Conservation (phyloP, 1,140 invertebrate genomes). For the Campoletis sonorensis region DNA sequence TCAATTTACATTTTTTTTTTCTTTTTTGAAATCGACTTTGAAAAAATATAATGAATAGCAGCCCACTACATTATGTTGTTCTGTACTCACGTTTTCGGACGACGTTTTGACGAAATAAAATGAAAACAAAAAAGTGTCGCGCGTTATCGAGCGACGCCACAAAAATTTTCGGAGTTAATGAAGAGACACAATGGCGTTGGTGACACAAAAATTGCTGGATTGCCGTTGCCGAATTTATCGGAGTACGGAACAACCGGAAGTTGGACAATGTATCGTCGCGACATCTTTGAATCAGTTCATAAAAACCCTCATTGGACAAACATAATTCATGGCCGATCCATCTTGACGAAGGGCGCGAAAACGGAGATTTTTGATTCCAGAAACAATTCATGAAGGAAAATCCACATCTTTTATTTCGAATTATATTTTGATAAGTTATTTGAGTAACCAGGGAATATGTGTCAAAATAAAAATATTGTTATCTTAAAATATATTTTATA, state of each 20-base stretch:
- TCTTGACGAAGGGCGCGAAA: too few species aligned
- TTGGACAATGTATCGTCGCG: neutral
- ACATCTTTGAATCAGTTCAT: neutral
- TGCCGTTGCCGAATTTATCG: conserved; percentile 8
- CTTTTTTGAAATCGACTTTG: neutral
- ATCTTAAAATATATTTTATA: too few species aligned
- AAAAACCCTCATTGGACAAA: too few species aligned
- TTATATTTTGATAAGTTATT: too few species aligned
- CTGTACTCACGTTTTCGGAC: conserved; percentile 43
- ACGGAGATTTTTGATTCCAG: too few species aligned
- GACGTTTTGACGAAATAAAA: conserved; percentile 58
- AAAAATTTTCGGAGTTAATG: neutral
- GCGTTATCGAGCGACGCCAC: conserved; percentile 16
- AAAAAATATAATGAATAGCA: neutral
- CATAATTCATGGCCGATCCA: too few species aligned
- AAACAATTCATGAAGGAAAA: too few species aligned
- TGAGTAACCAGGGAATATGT: too few species aligned
- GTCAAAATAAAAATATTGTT: too few species aligned
- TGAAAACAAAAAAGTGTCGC: conserved; percentile 49
- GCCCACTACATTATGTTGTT: neutral
- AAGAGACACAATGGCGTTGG: conserved; percentile 18
- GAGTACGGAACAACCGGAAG: neutral
- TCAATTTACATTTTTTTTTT: neutral
- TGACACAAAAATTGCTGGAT: neutral
- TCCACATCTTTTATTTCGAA: too few species aligned